Base-by-base conservation (phyloP, 2,888 invertebrate genomes). In the Dolichopus griseipennis region DNA sequence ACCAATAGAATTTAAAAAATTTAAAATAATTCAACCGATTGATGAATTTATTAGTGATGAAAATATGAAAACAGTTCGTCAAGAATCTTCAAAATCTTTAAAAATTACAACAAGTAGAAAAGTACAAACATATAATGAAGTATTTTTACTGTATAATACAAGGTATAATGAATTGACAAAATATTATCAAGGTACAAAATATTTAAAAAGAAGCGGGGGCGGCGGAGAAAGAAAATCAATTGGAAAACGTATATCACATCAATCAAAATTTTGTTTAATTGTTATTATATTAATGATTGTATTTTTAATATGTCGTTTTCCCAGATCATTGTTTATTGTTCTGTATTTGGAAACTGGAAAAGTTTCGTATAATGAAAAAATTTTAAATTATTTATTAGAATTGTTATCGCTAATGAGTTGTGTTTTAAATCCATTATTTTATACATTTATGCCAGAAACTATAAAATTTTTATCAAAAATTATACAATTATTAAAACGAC, bases 361-460 rank as follows among this genome's bases (percentile, higher is more conserved):
- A 65, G 71, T 75, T n/a, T 73, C 75, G 61, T 73, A 73, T 41
- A 63, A 74, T 10, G 75, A 80, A 72, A 85, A 84, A 84, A 76
- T 83, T 62, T 70, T 84, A 15, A 82, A 83, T 72, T 84, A 83
- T 68, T 71, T 77, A n/a, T 82, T 86, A 5, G 83, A 83, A 12
- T 75, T 83, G 5, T 73, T 87, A 20, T 83, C 84, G 8, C 74
- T 86, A 61, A 68, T 83, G 6, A 86, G 84, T 72, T 84, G 85
- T 64, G 83, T 83, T 0, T 69, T 86, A 33, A 86, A 87, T 80
- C 87, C 87, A 0, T 81, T 87, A 65, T 77, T 87, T 37, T 87
- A 87, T 72, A 84, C 86, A 1, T 87, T 86, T 72, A 76, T 87
- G 8, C 83, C 84, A 61, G 84, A 85, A 73, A 83, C 85, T 3